Conservation (phyloP, 2,888 invertebrate species). For the Portevinia maculata region DNA sequence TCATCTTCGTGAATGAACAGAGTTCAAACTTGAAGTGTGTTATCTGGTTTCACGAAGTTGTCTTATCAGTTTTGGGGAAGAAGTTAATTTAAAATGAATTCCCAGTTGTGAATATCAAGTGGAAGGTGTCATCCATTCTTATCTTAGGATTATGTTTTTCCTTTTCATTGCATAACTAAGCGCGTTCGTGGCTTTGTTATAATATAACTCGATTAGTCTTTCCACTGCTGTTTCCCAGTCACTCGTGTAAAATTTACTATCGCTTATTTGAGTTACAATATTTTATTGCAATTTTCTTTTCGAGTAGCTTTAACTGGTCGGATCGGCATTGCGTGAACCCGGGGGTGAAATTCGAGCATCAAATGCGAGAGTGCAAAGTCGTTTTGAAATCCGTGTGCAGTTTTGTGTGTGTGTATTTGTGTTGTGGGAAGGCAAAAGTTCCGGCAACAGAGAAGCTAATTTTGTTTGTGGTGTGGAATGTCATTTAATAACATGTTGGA, state of each 20-base stretch:
- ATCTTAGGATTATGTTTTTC: conserved; percentile 24
- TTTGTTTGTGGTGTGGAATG: conserved; percentile 75
- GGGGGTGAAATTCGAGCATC: conserved; percentile 15
- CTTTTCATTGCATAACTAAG: background rate
- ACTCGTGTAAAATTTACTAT: conserved; percentile 9
- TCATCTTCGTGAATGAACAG: conserved; percentile 37
- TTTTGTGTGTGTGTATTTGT: conserved; percentile 1
- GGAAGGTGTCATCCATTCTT: conserved; percentile 17
- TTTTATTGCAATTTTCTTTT: conserved; percentile 14
- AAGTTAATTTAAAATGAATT: conserved; percentile 11
- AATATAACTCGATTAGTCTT: background rate
- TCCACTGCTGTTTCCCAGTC: conserved; percentile 1
- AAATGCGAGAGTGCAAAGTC: background rate
- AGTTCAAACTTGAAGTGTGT: background rate
- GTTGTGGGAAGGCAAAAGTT: conserved; percentile 19
- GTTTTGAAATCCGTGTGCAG: background rate
- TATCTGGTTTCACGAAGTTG: background rate
- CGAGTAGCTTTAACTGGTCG: background rate
- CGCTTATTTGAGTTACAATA: conserved; percentile 10
- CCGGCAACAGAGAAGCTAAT: conserved; percentile 38
- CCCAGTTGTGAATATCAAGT: conserved; percentile 13
- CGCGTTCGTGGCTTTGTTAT: conserved; percentile 3
- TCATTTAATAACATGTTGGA: conserved; percentile 82
- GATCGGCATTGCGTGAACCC: conserved; percentile 2
- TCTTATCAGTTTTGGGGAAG: conserved; percentile 28